Base-by-base conservation (phyloP, 1,140 invertebrate species). In the Harpegnathos saltator region DNA sequence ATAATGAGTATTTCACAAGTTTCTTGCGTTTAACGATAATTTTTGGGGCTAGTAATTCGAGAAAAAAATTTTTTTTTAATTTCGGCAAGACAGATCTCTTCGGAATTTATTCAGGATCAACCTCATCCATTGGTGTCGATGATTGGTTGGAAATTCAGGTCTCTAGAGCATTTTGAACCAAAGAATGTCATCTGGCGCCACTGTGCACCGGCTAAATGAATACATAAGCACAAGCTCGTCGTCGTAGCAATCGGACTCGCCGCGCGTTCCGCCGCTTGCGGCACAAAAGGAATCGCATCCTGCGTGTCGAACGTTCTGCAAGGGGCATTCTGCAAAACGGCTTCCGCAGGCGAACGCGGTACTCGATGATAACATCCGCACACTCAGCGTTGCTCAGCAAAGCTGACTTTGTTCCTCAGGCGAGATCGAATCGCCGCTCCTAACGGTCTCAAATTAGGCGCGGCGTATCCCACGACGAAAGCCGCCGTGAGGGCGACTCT, bases 191-290 rank as follows among this genome's bases (percentile, higher is more conserved):
- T n/a, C n/a, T n/a, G n/a, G n/a, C n/a, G n/a, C n/a, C n/a, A n/a
- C n/a, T n/a, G n/a, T n/a, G n/a, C n/a, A n/a, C n/a, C n/a, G n/a
- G n/a, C n/a, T n/a, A n/a, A 66, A 77, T 19, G 44, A 66, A 33
- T n/a, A n/a, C 19, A 22, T 77, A 48, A 24, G 48, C 66, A 38
- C 11, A 26, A 65, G 61, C 59, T 75, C 38, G 14, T 65, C 54
- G 38, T n/a, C n/a, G n/a, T n/a, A 66, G 48, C 22, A 65, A 77
- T 54, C 14, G 29, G n/a, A n/a, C 29, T 33, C 29, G 1, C 1
- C 29, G 29, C 29, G 19, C 33, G 44, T 65, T 66, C 33, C 52
- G 19, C 11, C 22, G 38, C 26, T 52, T 66, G 48, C 11, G 9
- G 38, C n/a, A 38, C 22, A 33, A 75, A 65, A 29, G 19, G 1